Percentiles rank a stretch among this genome's conserved stretches.
phyloP scores from a whole-genome alignment of 2,888 invertebrate species.

The Amaurobius ferox region DNA sequence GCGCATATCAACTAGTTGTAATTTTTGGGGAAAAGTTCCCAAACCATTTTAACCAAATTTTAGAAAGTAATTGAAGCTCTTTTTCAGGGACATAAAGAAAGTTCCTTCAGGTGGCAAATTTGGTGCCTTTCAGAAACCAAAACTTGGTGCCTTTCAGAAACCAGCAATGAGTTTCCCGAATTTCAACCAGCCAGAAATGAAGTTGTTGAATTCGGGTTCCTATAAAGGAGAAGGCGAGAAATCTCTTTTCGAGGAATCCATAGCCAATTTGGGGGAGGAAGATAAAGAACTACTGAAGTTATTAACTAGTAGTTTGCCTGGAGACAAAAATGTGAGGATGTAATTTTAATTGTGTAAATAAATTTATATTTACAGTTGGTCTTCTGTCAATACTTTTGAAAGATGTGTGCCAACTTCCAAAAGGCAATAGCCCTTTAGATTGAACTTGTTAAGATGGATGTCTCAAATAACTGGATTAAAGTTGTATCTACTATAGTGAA shows the following conservation, averaged over 20 bases:
- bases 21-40: no score
- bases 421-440: no score
- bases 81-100: not conserved
- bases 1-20: no score
- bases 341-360: no score
- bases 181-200: no score
- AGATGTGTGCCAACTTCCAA: no score
- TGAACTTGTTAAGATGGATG: no score
- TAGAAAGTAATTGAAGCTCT: not conserved
- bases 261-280: not conserved
- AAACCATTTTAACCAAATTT: no score
- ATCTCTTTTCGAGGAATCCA: not conserved
- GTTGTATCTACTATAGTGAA: no score
- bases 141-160: not conserved
- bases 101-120: not conserved
- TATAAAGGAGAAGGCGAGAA: not conserved
- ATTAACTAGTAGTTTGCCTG: not conserved
- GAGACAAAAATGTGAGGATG: not conserved
- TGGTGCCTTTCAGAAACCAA: not conserved
- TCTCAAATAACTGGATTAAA: no score
- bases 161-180: not conserved
- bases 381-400: no score
- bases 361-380: no score
- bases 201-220: not conserved
- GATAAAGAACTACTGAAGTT: not conserved